Conservation (phyloP, 2,888 invertebrate species). For the Amaurobius ferox region DNA sequence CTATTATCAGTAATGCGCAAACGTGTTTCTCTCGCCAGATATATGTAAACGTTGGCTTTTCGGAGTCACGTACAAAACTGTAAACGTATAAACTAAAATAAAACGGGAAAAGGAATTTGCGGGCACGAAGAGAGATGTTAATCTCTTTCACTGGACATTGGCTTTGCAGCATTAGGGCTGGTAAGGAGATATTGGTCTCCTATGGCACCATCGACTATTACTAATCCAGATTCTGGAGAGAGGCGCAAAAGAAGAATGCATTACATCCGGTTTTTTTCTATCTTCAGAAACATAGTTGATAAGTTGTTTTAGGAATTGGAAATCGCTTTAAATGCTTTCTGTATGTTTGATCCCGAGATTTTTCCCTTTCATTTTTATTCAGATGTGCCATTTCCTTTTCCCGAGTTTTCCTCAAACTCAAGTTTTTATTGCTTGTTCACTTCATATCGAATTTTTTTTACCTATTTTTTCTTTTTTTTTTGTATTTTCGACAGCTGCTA, state of each 20-base stretch:
- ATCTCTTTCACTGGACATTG: conserved; percentile 63
- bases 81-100: too few species aligned
- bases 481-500: too few species aligned
- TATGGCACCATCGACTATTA: conserved; percentile 45
- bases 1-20: too few species aligned
- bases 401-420: conserved; percentile 30
- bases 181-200: conserved; percentile 18
- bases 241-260: conserved; percentile 21
- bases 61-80: too few species aligned
- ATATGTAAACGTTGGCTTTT: too few species aligned
- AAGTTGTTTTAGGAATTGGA: conserved; percentile 53
- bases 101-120: not conserved
- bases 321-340: conserved; percentile 35
- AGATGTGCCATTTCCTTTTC: not conserved
- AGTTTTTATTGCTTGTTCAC: conserved; percentile 1
- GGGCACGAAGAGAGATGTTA: conserved; percentile 43
- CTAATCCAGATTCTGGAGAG: conserved; percentile 42
- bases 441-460: too few species aligned
- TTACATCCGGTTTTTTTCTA: conserved; percentile 25
- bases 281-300: conserved; percentile 21
- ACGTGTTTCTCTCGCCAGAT: too few species aligned
- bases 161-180: conserved; percentile 48
- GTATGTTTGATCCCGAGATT: conserved; percentile 5
- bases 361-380: not conserved
- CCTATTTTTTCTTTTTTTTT: too few species aligned